Evolutionary conservation across 2,797 vertebrate genomes (phyloP).

Genomic region (Ispidina picta): DNA sequence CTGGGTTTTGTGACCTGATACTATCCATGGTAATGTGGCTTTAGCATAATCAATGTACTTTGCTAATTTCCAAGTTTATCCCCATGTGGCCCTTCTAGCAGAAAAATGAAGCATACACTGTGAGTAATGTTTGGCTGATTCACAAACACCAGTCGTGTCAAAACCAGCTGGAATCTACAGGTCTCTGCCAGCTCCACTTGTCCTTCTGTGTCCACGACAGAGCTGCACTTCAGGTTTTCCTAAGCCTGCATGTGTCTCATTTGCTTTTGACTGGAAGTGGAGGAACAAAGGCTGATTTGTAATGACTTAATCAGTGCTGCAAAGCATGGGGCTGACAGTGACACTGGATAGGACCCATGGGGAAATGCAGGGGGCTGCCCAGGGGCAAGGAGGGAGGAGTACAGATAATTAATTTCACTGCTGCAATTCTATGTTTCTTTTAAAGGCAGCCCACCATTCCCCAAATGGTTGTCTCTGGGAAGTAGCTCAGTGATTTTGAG

Average conservation of each 20-base stretch:
- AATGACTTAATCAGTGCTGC: conserved; percentile 18
- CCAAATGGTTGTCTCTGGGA: background rate
- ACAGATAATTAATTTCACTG: conserved; percentile 43
- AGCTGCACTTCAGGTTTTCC: background rate
- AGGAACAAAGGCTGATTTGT: conserved; percentile 49
- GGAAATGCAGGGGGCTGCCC: background rate
- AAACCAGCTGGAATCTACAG: conserved; percentile 9
- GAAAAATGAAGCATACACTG: background rate
- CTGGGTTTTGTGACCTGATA: background rate
- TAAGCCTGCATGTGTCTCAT: background rate
- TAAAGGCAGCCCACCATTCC: background rate
- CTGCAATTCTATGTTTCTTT: conserved; percentile 13
- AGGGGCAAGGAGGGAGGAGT: background rate
- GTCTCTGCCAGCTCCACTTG: background rate
- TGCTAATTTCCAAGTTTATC: background rate
- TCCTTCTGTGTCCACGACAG: background rate
- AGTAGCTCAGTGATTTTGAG: conserved; percentile 4
- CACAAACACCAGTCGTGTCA: background rate
- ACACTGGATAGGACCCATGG: background rate
- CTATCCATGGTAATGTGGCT: background rate
- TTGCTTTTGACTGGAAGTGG: background rate
- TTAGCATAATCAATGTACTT: background rate
- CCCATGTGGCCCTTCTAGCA: background rate
- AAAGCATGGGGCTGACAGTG: conserved; percentile 1
- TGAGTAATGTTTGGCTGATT: background rate